These are phyloP conservation scores for Mamestra configurata DNA, from an alignment of 1,140 invertebrate genomes.

Conservation along the genomic window DNA sequence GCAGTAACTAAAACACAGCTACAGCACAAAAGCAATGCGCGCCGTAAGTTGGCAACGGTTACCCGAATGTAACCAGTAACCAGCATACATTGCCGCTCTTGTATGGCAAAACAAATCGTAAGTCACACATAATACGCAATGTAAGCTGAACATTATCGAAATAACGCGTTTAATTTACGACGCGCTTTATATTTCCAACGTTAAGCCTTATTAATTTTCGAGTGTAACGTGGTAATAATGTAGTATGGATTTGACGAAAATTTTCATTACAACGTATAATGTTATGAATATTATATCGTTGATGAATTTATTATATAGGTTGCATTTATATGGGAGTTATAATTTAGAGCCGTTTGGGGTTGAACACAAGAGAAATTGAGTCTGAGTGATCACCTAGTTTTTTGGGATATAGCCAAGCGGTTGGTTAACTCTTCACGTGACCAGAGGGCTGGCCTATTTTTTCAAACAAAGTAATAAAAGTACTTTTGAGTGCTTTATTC, in stretches of 20 bases:
- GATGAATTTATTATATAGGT: not conserved
- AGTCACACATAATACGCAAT: conserved; percentile 60
- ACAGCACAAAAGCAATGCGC: conserved; percentile 3
- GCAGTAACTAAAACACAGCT: conserved; percentile 1
- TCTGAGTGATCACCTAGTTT: too few species aligned
- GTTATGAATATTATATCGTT: not conserved
- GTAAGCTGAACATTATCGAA: conserved; percentile 64
- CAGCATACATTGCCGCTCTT: conserved; percentile 17
- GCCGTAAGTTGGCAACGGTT: conserved; percentile 11
- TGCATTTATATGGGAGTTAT: not conserved
- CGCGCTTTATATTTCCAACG: conserved; percentile 64
- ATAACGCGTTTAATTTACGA: conserved; percentile 74
- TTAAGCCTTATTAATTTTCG: conserved; percentile 67
- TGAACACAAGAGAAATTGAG: too few species aligned
- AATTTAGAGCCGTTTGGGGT: too few species aligned
- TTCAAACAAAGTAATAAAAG: too few species aligned
- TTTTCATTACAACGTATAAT: conserved; percentile 9
- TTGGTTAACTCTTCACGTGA: too few species aligned
- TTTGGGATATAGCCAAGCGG: too few species aligned
- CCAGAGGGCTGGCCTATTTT: too few species aligned
- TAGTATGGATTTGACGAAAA: conserved; percentile 30
- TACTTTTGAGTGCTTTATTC: too few species aligned
- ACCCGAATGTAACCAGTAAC: not conserved
- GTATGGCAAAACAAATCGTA: conserved; percentile 16
- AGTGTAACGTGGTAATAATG: conserved; percentile 3